Percentiles rank a stretch among this genome's conserved stretches.
phyloP scores from a whole-genome alignment of 2,888 invertebrate genomes.

The Drosophila subquinaria region DNA sequence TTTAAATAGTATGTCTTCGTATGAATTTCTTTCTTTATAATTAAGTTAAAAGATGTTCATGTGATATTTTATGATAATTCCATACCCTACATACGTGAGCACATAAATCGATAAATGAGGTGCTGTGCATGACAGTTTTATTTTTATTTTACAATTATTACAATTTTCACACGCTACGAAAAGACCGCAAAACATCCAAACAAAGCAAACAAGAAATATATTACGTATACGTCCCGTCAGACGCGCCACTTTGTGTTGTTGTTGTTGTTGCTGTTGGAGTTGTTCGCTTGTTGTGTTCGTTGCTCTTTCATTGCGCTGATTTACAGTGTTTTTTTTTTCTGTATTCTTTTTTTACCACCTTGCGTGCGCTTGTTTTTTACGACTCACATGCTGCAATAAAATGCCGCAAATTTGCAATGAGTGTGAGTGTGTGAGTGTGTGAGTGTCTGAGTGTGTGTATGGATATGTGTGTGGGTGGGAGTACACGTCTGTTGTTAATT shows the following conservation, averaged over 20 bases:
- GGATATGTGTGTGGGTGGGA: constrained; percentile 11
- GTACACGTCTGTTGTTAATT: constrained; percentile 65
- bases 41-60: background rate
- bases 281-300: constrained; percentile 36
- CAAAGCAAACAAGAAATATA: constrained; percentile 44
- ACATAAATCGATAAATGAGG: constrained; percentile 45
- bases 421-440: constrained; percentile 3
- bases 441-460: constrained; percentile 6
- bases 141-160: constrained; percentile 17
- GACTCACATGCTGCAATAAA: constrained; percentile 70
- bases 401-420: constrained; percentile 26
- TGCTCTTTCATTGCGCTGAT: constrained; percentile 63
- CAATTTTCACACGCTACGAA: constrained; percentile 48
- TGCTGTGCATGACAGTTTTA: constrained; percentile 29
- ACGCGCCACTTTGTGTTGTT: constrained; percentile 27
- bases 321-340: constrained; percentile 53
- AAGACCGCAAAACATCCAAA: constrained; percentile 51
- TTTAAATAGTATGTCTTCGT: no score
- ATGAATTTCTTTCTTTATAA: no score
- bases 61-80: no score
- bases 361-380: constrained; percentile 61
- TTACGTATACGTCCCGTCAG: constrained; percentile 62
- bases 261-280: constrained; percentile 30
- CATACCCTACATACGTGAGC: constrained; percentile 3
- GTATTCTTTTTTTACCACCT: constrained; percentile 61